Evolutionary conservation across 1,140 invertebrate genomes (phyloP).

Genomic region (Drosophila nasuta): DNA sequence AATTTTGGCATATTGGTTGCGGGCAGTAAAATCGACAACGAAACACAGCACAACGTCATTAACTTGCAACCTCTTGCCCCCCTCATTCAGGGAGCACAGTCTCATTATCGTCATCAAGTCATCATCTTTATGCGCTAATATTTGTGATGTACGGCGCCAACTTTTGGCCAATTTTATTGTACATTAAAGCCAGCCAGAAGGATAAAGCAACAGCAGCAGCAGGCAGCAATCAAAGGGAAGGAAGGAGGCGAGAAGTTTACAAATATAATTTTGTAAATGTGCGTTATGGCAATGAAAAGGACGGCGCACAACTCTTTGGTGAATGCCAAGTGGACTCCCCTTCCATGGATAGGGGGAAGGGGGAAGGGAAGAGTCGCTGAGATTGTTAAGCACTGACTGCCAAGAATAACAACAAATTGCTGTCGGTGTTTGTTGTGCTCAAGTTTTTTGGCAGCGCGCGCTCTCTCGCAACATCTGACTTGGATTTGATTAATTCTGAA

Average conservation of each 20-base stretch:
- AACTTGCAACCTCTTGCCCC: conserved; percentile 48
- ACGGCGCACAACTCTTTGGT: conserved; percentile 63
- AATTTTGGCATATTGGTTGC: conserved; percentile 75
- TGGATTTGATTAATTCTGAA: conserved; percentile 81
- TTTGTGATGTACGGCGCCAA: conserved; percentile 80
- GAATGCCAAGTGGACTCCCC: conserved; percentile 23
- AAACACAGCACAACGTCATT: conserved; percentile 61
- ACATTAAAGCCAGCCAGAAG: conserved; percentile 66
- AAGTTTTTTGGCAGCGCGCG: conserved; percentile 80
- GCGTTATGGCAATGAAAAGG: conserved; percentile 75
- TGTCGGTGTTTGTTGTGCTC: conserved; percentile 57
- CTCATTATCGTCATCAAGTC: conserved; percentile 80
- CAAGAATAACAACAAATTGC: conserved; percentile 69
- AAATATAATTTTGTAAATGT: conserved; percentile 82
- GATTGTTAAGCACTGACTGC: conserved; percentile 51
- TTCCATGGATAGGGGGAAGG: background rate
- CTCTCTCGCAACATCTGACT: conserved; percentile 68
- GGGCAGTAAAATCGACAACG: conserved; percentile 57
- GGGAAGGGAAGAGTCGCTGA: background rate
- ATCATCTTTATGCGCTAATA: conserved; percentile 82
- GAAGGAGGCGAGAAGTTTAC: conserved; percentile 65
- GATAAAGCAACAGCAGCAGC: background rate
- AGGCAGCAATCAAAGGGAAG: background rate
- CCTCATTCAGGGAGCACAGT: background rate
- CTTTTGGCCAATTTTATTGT: conserved; percentile 78